These are phyloP conservation scores for Diacarnus erythraeanus DNA, from an alignment of 37 sponge, comb jelly and placozoan species.

Conservation along the genomic window DNA sequence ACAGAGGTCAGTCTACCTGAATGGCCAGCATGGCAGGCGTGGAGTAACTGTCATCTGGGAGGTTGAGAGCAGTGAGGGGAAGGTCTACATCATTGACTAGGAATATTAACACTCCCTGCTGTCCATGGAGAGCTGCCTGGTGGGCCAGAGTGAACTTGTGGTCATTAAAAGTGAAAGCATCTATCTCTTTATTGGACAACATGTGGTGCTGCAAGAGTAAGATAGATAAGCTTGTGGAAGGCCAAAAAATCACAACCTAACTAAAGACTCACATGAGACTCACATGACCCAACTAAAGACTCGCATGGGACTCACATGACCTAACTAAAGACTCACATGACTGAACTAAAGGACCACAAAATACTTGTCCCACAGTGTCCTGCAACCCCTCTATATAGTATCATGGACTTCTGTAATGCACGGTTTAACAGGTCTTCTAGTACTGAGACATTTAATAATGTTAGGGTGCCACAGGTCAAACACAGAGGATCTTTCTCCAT, in stretches of 20 bases:
- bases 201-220: conserved; percentile 46
- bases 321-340: no score
- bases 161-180: conserved; percentile 37
- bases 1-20: conserved; percentile 64
- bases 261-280: no score
- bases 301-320: no score
- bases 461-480: no score
- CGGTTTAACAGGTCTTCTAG: no score
- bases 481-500: no score
- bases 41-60: conserved; percentile 51
- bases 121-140: conserved; percentile 63
- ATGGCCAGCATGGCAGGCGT: conserved; percentile 78
- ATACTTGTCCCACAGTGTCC: no score
- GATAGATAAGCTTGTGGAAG: neutral
- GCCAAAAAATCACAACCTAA: neutral
- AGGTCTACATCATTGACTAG: conserved; percentile 35
- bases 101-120: conserved; percentile 34
- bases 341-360: no score
- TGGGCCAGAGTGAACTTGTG: conserved; percentile 56
- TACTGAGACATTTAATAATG: no score
- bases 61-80: conserved; percentile 38
- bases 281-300: no score
- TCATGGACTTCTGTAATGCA: no score
- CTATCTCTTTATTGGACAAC: conserved; percentile 37
- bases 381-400: no score